These are phyloP conservation scores for Lasioglossum vierecki DNA, from an alignment of 2,888 invertebrate species.

Conservation along the genomic window DNA sequence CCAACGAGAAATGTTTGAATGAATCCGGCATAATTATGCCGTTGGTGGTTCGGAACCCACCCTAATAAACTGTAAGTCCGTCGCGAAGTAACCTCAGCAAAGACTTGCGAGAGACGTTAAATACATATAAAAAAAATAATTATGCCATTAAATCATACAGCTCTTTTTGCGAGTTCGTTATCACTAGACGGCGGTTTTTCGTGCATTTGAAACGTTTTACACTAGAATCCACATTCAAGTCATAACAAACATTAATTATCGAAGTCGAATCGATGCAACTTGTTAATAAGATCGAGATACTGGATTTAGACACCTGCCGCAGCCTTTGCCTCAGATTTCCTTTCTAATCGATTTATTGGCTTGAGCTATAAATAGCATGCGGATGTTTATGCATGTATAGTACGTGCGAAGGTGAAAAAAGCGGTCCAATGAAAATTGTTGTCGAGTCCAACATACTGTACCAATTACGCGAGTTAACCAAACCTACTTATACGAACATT, in stretches of 20 bases:
- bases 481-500: background rate
- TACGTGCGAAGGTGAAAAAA: background rate
- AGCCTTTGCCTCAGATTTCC: background rate
- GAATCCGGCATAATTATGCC: background rate
- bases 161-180: background rate
- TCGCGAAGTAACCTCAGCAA: too few relatives aligned
- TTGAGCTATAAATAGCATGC: background rate
- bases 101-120: too few relatives aligned
- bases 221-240: background rate
- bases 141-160: background rate
- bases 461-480: background rate
- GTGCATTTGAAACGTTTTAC: background rate
- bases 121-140: background rate
- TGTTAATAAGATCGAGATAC: background rate
- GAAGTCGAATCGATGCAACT: background rate
- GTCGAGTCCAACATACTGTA: background rate
- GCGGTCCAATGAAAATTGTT: background rate
- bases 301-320: background rate
- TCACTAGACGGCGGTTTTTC: too few relatives aligned
- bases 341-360: background rate
- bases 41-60: too few relatives aligned
- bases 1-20: background rate
- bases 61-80: too few relatives aligned
- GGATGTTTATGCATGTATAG: conserved; percentile 2
- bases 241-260: background rate